Evolutionary conservation across 2,113 vertebrate genomes (phyloP).

Genomic region (Hippopotamus amphibius): DNA sequence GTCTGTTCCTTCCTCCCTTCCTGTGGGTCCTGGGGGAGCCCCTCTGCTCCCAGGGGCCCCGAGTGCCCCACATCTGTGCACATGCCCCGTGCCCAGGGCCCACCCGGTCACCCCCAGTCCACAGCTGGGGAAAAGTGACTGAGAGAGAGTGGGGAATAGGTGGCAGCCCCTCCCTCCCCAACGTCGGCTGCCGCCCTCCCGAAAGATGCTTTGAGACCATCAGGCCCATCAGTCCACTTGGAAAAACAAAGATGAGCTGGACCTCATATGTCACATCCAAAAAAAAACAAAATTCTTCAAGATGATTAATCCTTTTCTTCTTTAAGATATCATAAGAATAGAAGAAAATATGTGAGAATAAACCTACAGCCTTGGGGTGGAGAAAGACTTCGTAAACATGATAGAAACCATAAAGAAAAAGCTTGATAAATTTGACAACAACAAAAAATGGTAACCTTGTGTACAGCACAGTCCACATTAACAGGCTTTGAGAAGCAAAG

Average conservation of each 20-base stretch:
- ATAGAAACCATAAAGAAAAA: background rate
- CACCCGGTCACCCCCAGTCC: background rate
- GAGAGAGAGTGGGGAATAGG: background rate
- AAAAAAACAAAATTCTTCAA: background rate
- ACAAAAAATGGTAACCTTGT: background rate
- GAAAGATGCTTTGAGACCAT: background rate
- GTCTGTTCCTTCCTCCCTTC: background rate
- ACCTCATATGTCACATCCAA: background rate
- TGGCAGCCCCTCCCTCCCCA: background rate
- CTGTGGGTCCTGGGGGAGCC: background rate
- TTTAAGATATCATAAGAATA: background rate
- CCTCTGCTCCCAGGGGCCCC: background rate
- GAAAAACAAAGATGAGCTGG: background rate
- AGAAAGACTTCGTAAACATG: background rate
- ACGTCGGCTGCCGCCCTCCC: accelerated
- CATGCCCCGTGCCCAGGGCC: too few species aligned
- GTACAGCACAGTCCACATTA: background rate
- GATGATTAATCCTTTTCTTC: background rate
- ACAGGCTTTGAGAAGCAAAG: background rate
- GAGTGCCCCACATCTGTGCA: accelerated
- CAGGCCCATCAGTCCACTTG: background rate
- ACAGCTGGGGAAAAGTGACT: background rate
- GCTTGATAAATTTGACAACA: too few species aligned
- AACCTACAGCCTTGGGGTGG: background rate
- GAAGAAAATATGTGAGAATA: background rate